Percentiles rank a stretch among this genome's conserved stretches.
Conservation (phyloP, 2,888 invertebrate genomes). For the Trachelus stipa region DNA sequence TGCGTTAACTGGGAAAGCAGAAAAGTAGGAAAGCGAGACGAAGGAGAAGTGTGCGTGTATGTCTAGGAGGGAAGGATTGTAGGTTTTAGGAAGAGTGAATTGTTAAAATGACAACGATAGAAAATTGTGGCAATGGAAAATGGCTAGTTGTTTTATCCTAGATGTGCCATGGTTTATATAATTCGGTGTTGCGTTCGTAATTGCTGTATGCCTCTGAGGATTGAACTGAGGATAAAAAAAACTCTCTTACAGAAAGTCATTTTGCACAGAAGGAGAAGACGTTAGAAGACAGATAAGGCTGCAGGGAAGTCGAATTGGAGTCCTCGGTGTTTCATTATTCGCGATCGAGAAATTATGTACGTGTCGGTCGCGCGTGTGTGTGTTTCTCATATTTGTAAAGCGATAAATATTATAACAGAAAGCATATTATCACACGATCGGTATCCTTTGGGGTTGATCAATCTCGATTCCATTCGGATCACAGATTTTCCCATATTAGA, state of each 20-base stretch:
- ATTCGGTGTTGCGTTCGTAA: slow-evolving; percentile 35
- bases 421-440: slow-evolving; percentile 10
- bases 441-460: not conserved
- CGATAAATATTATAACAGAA: slow-evolving; percentile 7
- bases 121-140: not conserved
- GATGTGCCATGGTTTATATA: slow-evolving; percentile 51
- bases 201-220: slow-evolving; percentile 29
- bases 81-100: not conserved
- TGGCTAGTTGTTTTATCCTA: slow-evolving; percentile 25
- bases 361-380: slow-evolving; percentile 1
- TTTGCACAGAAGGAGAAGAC: not conserved
- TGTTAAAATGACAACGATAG: not conserved
- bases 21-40: not conserved
- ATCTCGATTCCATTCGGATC: not conserved
- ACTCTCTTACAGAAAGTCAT: not conserved
- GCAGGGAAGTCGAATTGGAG: not conserved
- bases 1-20: not conserved
- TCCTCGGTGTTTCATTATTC: not conserved
- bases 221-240: not conserved
- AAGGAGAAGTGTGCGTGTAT: not conserved
- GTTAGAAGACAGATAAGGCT: not conserved
- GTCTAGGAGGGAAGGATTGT: not conserved
- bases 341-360: not conserved
- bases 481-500: slow-evolving; percentile 43
- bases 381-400: slow-evolving; percentile 8